These are phyloP conservation scores for Uloborus diversus DNA, from an alignment of 1,140 invertebrate genomes.

Conservation along the genomic window DNA sequence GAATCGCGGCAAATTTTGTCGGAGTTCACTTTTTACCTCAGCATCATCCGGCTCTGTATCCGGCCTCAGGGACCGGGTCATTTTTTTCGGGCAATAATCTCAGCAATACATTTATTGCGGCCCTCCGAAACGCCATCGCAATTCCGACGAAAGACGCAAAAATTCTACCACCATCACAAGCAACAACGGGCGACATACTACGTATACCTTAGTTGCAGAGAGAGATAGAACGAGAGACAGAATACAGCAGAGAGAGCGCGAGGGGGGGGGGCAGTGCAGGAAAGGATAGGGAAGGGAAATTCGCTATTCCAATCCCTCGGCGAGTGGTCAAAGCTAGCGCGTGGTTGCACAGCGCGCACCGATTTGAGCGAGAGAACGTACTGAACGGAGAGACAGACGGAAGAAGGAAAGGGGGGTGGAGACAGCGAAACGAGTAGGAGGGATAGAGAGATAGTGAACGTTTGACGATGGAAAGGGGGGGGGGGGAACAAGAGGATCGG, in stretches of 20 bases:
- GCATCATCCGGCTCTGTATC: constrained; percentile 3
- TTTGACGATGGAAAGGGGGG: constrained; percentile 2
- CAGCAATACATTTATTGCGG: constrained; percentile 2
- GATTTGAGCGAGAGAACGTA: constrained; percentile 44
- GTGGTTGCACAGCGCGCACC: constrained; percentile 53
- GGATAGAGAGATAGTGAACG: constrained; percentile 9
- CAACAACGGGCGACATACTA: constrained; percentile 47
- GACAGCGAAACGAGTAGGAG: not conserved
- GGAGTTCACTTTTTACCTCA: constrained; percentile 28
- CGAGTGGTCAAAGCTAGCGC: constrained; percentile 55
- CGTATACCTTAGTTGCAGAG: constrained; percentile 39
- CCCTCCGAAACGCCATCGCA: not conserved
- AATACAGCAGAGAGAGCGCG: not conserved
- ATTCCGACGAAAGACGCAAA: constrained; percentile 17
- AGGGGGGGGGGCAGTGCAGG: not conserved
- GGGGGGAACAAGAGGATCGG: constrained; percentile 16
- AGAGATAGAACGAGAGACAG: no score
- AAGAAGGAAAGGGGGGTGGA: not conserved
- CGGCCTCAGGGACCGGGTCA: not conserved
- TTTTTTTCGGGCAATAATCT: not conserved
- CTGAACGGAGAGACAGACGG: not conserved
- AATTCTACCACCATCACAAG: constrained; percentile 14
- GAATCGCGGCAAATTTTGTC: constrained; percentile 10
- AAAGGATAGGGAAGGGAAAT: constrained; percentile 14
- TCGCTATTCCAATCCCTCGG: constrained; percentile 55